Base-by-base conservation (phyloP, 2,888 invertebrate species). In the Plebejus melissa region DNA sequence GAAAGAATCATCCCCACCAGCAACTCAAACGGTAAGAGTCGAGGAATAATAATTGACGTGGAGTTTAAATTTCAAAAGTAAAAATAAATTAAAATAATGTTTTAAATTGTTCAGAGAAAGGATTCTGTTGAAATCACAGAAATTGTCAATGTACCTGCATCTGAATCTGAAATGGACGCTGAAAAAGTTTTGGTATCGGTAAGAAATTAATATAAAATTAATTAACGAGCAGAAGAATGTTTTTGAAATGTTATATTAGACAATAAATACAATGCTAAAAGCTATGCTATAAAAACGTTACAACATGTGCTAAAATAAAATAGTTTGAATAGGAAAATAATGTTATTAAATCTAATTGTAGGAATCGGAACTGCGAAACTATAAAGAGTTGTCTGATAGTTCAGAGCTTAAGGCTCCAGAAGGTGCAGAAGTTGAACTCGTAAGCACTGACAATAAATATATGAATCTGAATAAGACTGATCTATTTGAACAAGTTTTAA, bases 41-140 rank as follows among this genome's bases (percentile, higher is more conserved):
- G 13, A 54, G 4, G n/a, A 16, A 16, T 57, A n/a, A n/a, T 57
- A 57, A 60, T 28, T 13, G 1, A 60, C 4, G 22, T 58, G n/a
- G 5, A 22, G 11, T 22, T 28, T 9, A 28, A 28, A 2, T 22
- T 60, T 65, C 0, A 32, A 46, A 22, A 71, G 11, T 46, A n/a
- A 9, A 22, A 28, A 46, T 9, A 16, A 38, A 11, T 41, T 2
- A 46, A 46, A 46, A 46, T 46, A 46, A 4, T 1, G 2, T 54
- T 72, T 54, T 4, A 6, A 16, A 16, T 54, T 72, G 28, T 54
- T 72, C 32, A 72, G 50, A 28, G 5, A 50, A 32, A 11, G 4
- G 72, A 72, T 0, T 72, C 72, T 11, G 50, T 72, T 6, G 72
- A 72, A 72, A 72, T 72, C 22, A 36, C 32, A 11, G 65, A 65